Base-by-base conservation (phyloP, 2,797 vertebrate genomes). In the Tokudaia muenninki region DNA sequence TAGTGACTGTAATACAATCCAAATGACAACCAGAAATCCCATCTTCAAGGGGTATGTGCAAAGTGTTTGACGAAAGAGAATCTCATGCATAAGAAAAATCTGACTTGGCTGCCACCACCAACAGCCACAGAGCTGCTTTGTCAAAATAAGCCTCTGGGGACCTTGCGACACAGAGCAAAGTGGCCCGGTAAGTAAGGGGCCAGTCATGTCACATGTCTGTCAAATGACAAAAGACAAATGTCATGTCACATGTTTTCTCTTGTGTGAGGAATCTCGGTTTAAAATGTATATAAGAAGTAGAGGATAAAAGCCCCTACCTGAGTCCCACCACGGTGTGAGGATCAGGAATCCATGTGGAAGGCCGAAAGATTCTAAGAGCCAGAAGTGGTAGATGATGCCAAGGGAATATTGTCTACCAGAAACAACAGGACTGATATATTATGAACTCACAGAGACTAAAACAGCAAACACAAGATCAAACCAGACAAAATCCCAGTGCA, bases 71-170 rank as follows among this genome's bases (percentile, higher is more conserved):
- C 41, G 79, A 90, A 59, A 77, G 26, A 89, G 9, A 79, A 41
- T 1, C 19, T 34, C 17, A 47, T 1, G 7, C 17, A 92, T 89
- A 52, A 65, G 10, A 90, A 37, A 87, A 92, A 83, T 91, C 82
- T 87, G 13, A 78, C 77, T 92, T 67, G n/a, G 31, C 29, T 21
- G 31, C 21, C 11, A 26, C 57, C 24, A 82, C 29, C 2, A 3
- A 2, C 65, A 70, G 21, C 31, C 57, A 17, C 24, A 24, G 17
- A 74, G 61, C 59, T 89, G 12, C 47, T 91, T 92, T 75, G 78
- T 79, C 87, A 95, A 63, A 92, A 34, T 86, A 81, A 95, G 50
- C 47, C 57, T 75, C 89, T 61, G 41, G 29, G 67, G 29, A 37
- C 9, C 24, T 90, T 70, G n/a, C 14, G 87, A 87, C 17, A 4